Conservation (phyloP, 2,888 invertebrate species). For the Dryobotodes eremita region DNA sequence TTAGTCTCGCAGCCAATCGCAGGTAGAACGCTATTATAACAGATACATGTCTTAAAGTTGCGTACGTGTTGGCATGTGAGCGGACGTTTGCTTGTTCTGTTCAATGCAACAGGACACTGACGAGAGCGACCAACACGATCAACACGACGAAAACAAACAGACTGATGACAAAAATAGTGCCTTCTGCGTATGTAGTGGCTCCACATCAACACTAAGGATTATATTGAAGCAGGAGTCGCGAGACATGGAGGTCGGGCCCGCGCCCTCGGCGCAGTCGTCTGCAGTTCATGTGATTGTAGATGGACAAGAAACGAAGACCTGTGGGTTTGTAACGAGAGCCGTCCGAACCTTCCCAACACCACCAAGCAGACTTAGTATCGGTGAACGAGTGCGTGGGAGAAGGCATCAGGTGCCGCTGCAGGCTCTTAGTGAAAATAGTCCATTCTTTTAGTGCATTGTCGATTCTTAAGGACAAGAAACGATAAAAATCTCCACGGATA, state of each 20-base stretch:
- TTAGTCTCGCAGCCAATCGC: neutral
- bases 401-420: neutral
- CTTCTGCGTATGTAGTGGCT: neutral
- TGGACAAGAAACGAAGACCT: neutral
- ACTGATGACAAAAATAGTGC: slow-evolving; percentile 34
- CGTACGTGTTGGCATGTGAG: slow-evolving; percentile 14
- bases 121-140: slow-evolving; percentile 6
- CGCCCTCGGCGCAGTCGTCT: neutral
- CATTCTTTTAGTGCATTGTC: neutral
- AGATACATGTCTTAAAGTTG: neutral
- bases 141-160: slow-evolving; percentile 17
- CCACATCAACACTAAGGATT: neutral
- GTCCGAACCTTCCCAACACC: neutral
- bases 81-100: neutral
- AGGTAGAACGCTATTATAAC: no score
- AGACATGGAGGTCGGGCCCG: neutral
- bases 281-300: neutral
- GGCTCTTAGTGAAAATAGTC: neutral
- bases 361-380: neutral
- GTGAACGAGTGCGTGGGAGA: neutral
- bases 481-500: neutral
- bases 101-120: slow-evolving; percentile 31
- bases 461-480: neutral
- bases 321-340: neutral
- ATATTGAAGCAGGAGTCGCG: neutral